Evolutionary conservation across 2,888 invertebrate species (phyloP), one percentile per base, ranked within the genome.

Genomic region (Platypus cylindrus): DNA sequence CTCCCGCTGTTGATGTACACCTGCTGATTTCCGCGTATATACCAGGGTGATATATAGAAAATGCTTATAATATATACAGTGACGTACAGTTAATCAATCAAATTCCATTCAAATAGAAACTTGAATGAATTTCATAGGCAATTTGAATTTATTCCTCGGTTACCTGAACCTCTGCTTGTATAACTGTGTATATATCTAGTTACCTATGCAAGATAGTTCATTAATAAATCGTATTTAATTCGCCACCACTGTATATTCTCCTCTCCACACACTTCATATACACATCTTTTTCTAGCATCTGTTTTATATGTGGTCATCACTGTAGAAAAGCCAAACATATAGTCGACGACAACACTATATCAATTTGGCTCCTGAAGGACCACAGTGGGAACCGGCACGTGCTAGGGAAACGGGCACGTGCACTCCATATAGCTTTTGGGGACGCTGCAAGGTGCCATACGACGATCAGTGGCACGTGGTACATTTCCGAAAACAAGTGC

Each of bases 331-430:
- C 30, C 36, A 16, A 30, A 34, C 30, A 34, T 18, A 5, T 30
- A 36, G 30, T 30, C 25, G 25, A 29, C 37, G 33, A 24, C 37
- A 29, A 28, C 33, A 29, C 31, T 36, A 31, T 36, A 32, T 29
- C 29, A 22, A 30, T 32, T 36, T 38, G 40, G 34, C 29, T 37
- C 33, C 40, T 43, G 40, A 30, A 42, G 42, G 39, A 40, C 36
- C 28, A 16, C 13, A 14, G 16, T 59, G 60, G 53, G 59, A 60
- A 51, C 23, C 36, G 48, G 41, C 62, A 62, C 62, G 60, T 62
- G 62, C 48, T 49, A 52, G 61, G 60, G 61, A 62, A 62, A 48
- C 34, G 37, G 32, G 45, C 61, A 62, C 60, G 59, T 62, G 62
- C 44, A 44, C n/a, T 22, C 35, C n/a, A n/a, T 23, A 36, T 36